Evolutionary conservation across 2,888 invertebrate species (phyloP), one percentile per base, ranked within the genome.

Genomic region (Cistogaster globosa): DNA sequence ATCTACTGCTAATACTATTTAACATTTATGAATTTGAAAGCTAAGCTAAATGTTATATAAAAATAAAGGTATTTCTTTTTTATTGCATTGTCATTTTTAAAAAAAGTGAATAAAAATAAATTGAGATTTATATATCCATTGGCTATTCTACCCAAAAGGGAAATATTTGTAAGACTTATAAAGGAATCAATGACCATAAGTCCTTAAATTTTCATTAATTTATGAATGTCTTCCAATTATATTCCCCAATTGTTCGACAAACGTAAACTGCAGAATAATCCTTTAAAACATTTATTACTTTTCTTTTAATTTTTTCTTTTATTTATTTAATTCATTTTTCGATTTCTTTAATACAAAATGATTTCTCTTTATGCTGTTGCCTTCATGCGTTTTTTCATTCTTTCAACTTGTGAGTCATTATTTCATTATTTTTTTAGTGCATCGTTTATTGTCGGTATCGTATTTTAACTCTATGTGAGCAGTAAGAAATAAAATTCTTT

Each of bases 401-500:
- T 11, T n/a, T 71, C 45, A 62, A 71, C 22, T 48, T 22, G 32
- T 71, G 55, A 55, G 51, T 81, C 74, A 76, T 67, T 82, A 71
- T 65, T 76, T 65, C 38, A 67, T 51, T 76, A 71, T 76, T 65
- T 76, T 65, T 71, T 82, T 71, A 71, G 58, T 65, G 65, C 71
- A 76, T 53, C 69, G 81, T 51, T 71, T 65, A 71, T 76, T 51
- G 32, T 58, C 51, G 16, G 18, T 60, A 42, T 65, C 65, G 71
- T 69, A 71, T 65, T 76, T 60, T 42, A 71, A 60, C 65, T n/a
- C 7, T 60, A 14, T 58, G 57, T 32, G 9, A 63, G 63, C 42
- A 67, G 62, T 36, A 68, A 71, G 42, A 78, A 85, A 74, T 75
- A 32, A 58, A 85, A 69, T 74, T 84, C 68, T 51, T 82, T 62